Evolutionary conservation across 1,140 invertebrate species (phyloP).

Genomic region (Rhopalosiphum maidis): DNA sequence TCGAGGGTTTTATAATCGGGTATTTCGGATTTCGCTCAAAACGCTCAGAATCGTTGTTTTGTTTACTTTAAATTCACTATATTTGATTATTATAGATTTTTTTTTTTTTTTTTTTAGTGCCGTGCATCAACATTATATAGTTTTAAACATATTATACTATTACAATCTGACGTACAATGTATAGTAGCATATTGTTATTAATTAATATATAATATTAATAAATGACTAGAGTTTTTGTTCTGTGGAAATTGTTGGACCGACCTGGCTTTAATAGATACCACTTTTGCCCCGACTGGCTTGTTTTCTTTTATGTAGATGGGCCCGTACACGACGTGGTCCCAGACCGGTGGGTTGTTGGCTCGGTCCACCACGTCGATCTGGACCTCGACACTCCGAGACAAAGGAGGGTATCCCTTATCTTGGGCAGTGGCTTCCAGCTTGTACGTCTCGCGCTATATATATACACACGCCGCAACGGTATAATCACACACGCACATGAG

Average conservation of each 20-base stretch:
- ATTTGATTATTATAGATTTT: background rate
- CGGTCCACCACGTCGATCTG: constrained; percentile 97
- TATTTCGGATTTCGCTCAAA: background rate
- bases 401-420: constrained; percentile 92
- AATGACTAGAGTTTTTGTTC: background rate
- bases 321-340: constrained; percentile 94
- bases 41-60: background rate
- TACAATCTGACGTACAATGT: background rate
- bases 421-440: constrained; percentile 95
- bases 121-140: constrained; percentile 17
- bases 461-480: constrained; percentile 48
- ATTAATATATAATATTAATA: background rate
- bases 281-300: constrained; percentile 93
- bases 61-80: background rate
- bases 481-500: background rate
- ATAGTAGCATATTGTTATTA: too few species aligned
- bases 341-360: constrained; percentile 95
- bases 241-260: constrained; percentile 69
- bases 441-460: constrained; percentile 89
- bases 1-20: too few species aligned
- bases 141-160: background rate
- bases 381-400: constrained; percentile 93
- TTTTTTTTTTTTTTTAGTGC: constrained; percentile 19
- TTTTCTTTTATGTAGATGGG: constrained; percentile 97
- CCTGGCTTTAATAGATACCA: constrained; percentile 97